Percentiles rank a stretch among this genome's conserved stretches.
Evolutionary conservation across 1,140 invertebrate genomes (phyloP).

Genomic region (Drosophila erecta): DNA sequence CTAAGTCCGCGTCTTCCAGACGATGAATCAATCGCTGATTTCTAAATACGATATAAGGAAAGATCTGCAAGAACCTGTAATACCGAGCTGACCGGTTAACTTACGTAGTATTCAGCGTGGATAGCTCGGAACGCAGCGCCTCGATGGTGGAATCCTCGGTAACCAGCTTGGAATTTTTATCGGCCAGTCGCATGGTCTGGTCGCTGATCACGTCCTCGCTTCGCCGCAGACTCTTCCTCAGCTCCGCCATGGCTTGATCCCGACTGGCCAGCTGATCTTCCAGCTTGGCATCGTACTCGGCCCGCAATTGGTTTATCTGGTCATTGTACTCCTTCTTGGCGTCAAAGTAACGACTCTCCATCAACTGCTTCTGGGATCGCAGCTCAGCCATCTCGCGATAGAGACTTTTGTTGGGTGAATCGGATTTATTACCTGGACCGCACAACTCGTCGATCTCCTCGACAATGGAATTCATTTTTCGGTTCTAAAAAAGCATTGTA

Average conservation of each 20-base stretch:
- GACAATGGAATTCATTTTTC: neutral
- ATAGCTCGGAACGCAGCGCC: neutral
- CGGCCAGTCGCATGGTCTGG: neutral
- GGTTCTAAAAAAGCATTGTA: neutral
- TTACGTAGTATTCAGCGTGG: conserved; percentile 10
- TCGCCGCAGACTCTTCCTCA: neutral
- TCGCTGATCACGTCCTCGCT: neutral
- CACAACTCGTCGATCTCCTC: conserved; percentile 10
- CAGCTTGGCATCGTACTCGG: neutral
- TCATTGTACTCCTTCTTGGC: neutral
- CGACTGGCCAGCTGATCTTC: neutral
- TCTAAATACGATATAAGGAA: neutral
- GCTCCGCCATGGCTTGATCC: conserved; percentile 4
- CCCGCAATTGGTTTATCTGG: neutral
- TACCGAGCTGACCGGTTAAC: neutral
- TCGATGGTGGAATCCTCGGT: neutral
- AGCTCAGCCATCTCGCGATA: neutral
- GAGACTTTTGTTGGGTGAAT: neutral
- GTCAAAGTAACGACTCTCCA: neutral
- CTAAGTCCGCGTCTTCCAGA: conserved; percentile 6
- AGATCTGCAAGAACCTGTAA: neutral
- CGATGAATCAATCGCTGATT: conserved; percentile 6
- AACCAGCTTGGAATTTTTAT: neutral
- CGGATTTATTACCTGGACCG: neutral
- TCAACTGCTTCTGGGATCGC: neutral